Evolutionary conservation across 2,888 invertebrate genomes (phyloP).

Genomic region (Abrostola tripartita): DNA sequence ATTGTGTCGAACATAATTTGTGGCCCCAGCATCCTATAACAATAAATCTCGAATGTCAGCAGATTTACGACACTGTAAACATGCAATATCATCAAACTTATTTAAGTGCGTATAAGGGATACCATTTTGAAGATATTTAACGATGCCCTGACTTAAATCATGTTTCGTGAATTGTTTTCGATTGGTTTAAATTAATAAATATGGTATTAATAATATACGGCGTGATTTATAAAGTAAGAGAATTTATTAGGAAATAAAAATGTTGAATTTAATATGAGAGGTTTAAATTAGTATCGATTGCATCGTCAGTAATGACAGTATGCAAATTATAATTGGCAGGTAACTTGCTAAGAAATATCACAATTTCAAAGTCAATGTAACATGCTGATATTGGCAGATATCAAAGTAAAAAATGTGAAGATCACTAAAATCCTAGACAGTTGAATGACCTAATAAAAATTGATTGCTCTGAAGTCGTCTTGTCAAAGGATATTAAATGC

Average conservation of each 20-base stretch:
- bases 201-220: slow-evolving; percentile 36
- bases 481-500: slow-evolving; percentile 27
- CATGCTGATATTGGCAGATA: not conserved
- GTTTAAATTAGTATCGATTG: slow-evolving; percentile 17
- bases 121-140: slow-evolving; percentile 59
- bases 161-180: slow-evolving; percentile 51
- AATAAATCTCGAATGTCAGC: slow-evolving; percentile 78
- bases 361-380: not conserved
- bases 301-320: slow-evolving; percentile 6
- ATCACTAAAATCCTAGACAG: slow-evolving; percentile 38
- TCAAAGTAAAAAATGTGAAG: not conserved
- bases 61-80: slow-evolving; percentile 83
- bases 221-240: slow-evolving; percentile 50
- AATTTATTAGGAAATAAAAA: slow-evolving; percentile 27
- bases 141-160: slow-evolving; percentile 45
- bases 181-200: slow-evolving; percentile 49
- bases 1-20: slow-evolving; percentile 70
- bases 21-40: slow-evolving; percentile 73
- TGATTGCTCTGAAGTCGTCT: slow-evolving; percentile 17
- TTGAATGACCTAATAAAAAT: slow-evolving; percentile 33
- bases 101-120: slow-evolving; percentile 65
- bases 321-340: slow-evolving; percentile 1
- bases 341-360: slow-evolving; percentile 3
- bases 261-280: slow-evolving; percentile 2
- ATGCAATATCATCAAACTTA: slow-evolving; percentile 77